Percentiles rank a stretch among this genome's conserved stretches.
phyloP scores from a whole-genome alignment of 92 coral and sea anemone genomes.

The Phymanthus crucifer region DNA sequence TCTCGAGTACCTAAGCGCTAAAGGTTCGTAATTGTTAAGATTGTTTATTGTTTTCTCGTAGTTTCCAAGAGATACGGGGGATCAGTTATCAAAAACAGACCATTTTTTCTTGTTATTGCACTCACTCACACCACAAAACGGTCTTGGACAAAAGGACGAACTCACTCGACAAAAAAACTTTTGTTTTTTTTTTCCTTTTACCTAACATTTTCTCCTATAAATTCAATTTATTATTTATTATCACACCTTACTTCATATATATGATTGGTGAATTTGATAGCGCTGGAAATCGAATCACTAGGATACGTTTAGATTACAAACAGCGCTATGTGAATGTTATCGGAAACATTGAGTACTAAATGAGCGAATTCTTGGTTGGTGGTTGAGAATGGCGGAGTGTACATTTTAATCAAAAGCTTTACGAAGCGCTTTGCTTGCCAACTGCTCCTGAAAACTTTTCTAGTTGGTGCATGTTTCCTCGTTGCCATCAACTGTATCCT shows the following conservation, averaged over 20 bases:
- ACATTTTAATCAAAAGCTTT: conserved; percentile 1
- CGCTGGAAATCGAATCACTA: neutral
- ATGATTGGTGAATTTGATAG: neutral
- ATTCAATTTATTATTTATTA: neutral
- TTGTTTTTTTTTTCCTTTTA: neutral
- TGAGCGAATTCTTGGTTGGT: conserved; percentile 5
- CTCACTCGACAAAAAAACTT: neutral
- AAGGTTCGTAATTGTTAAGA: too few species aligned
- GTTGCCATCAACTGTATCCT: neutral
- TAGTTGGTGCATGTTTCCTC: too few species aligned
- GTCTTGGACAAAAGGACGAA: neutral
- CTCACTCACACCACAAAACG: neutral
- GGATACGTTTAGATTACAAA: neutral
- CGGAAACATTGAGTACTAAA: neutral
- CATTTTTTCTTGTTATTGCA: neutral
- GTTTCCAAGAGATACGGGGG: neutral
- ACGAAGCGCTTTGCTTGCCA: neutral
- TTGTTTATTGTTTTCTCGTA: neutral
- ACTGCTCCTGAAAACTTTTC: too few species aligned
- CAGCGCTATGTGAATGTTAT: neutral
- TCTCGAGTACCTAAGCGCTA: too few species aligned
- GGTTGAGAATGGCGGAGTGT: neutral
- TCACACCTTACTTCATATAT: neutral
- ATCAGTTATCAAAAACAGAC: neutral
- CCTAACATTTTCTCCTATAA: neutral